A percentile compares a stretch with the other conserved stretches of the same genome.
Conservation (phyloP, 2,888 invertebrate genomes). For the Lithophane socia region DNA sequence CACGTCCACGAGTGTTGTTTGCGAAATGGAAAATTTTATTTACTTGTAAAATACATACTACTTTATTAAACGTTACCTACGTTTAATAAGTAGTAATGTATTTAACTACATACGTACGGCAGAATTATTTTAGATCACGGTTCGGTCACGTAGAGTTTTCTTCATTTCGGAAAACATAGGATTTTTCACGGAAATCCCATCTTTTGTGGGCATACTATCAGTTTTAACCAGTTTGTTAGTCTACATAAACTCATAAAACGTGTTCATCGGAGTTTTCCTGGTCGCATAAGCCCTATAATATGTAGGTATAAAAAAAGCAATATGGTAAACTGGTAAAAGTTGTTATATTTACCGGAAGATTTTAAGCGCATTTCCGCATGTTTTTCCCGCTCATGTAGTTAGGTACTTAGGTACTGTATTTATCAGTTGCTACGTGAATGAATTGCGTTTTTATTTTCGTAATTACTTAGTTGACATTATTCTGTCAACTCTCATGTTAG, state of each 20-base stretch:
- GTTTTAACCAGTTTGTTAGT: not conserved
- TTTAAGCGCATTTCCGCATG: conserved; percentile 7
- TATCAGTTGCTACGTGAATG: conserved; percentile 8
- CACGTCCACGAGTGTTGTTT: conserved; percentile 21
- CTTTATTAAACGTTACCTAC: too few relatives aligned
- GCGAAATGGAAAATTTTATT: conserved; percentile 22
- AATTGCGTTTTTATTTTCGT: not conserved
- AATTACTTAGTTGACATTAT: not conserved
- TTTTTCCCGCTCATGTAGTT: not conserved
- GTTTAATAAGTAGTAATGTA: not conserved
- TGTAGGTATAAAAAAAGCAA: conserved; percentile 15
- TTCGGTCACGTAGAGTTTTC: too few relatives aligned
- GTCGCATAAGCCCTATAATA: conserved; percentile 1
- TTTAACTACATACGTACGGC: not conserved
- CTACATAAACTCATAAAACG: not conserved
- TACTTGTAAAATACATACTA: too few relatives aligned
- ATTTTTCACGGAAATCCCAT: not conserved
- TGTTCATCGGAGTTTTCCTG: conserved; percentile 22
- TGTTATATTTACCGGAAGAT: conserved; percentile 23
- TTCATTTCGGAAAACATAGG: not conserved
- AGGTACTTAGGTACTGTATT: not conserved
- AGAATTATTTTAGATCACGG: not conserved
- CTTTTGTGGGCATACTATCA: too few relatives aligned
- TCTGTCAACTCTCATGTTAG: not conserved
- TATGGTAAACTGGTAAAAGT: conserved; percentile 38